Conservation (phyloP, 2,797 vertebrate genomes). For the Poliocrania exsul region DNA sequence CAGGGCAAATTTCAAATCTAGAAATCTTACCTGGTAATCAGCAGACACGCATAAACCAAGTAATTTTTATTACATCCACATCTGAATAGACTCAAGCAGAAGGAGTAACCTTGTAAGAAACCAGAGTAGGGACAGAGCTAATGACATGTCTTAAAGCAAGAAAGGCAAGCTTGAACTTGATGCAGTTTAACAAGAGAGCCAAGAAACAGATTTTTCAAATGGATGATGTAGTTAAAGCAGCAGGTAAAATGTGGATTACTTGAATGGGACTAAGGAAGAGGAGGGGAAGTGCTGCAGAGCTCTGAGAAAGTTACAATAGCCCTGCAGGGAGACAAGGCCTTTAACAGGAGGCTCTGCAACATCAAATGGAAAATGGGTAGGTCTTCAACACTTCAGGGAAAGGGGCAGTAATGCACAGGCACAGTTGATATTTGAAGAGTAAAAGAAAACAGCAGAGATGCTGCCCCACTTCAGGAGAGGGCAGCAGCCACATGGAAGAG, state of each 20-base stretch:
- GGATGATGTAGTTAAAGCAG: neutral
- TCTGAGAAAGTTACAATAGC: neutral
- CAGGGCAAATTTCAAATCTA: neutral
- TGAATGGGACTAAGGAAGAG: neutral
- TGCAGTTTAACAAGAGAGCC: constrained; percentile 30
- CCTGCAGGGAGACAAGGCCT: neutral
- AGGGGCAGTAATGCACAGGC: neutral
- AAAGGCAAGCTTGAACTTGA: constrained; percentile 54
- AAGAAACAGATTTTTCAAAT: constrained; percentile 28
- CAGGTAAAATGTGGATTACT: neutral
- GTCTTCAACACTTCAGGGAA: neutral
- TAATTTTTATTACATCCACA: neutral
- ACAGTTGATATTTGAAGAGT: neutral
- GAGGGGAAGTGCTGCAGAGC: neutral
- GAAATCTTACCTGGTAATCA: neutral
- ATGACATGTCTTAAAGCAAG: constrained; percentile 34
- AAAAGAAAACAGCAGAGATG: neutral
- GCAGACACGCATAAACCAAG: neutral
- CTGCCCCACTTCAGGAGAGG: neutral
- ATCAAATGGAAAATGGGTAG: neutral
- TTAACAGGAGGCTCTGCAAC: neutral
- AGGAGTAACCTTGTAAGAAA: constrained; percentile 27
- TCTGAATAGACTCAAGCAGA: constrained; percentile 7
- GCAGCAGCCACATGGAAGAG: neutral
- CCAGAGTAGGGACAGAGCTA: constrained; percentile 38